Evolutionary conservation across 2,113 vertebrate species (phyloP), one percentile per base, ranked within the genome.

Genomic region (Epinephelus cyanopodus): DNA sequence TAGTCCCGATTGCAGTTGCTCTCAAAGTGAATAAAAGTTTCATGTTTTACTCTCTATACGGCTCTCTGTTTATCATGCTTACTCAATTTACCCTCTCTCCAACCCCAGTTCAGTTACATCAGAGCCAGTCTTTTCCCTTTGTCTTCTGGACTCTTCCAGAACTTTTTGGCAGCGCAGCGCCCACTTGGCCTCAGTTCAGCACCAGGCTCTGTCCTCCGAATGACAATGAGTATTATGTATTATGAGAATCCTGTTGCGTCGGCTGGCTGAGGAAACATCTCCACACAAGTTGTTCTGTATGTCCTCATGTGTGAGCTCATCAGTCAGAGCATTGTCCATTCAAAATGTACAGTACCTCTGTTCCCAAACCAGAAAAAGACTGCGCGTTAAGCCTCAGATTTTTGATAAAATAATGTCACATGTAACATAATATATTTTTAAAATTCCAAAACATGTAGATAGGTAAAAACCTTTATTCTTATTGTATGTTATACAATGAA

Each of bases 191-290:
- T 60, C 27, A 39, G 60, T 72, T 88, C 77, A 69, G 64, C 18
- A 27, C 48, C 64, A 70, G 47, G 45, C 82, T 83, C 73, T 57
- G 63, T 81, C 79, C 61, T 84, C 66, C 47, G 78, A 88, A 88
- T 80, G 73, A 88, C 82, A 89, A 86, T 70, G 57, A 82, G 70
- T n/a, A 60, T 73, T 85, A 67, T 83, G 75, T 48, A 77, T 74
- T 73, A 84, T 75, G 52, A 75, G 72, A 25, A 45, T 78, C 52
- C 63, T 71, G 64, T 47, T 77, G 58, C 74, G 39, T 82, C 54
- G 7, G 0, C 67, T 82, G 67, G 54, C 56, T 74, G 64, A 78
- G 57, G 50, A 76, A 71, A 76, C 21, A 29, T 63, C 50, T 71
- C 23, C 11, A 9, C 42, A 73, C 42, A 82, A 45, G 58, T 69